A percentile compares a stretch with the other conserved stretches of the same genome.
Evolutionary conservation across 2,888 invertebrate genomes (phyloP).

Genomic region (Vesta saturnalis): DNA sequence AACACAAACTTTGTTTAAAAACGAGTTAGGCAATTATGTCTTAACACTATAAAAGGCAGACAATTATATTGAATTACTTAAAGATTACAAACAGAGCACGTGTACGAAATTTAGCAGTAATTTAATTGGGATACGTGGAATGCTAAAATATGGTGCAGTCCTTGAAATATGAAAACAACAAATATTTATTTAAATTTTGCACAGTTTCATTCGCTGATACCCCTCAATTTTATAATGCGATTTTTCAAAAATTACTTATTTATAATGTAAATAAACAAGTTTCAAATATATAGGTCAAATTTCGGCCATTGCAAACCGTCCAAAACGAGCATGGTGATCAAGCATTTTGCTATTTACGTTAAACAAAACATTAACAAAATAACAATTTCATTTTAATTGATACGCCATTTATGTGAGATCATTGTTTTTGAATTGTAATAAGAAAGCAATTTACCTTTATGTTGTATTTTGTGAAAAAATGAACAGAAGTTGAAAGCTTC

Average conservation of each 20-base stretch:
- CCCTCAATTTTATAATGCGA: background rate
- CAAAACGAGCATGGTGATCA: slow-evolving; percentile 58
- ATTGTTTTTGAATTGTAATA: slow-evolving; percentile 24
- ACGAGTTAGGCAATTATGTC: no score
- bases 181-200: background rate
- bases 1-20: background rate
- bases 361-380: slow-evolving; percentile 28
- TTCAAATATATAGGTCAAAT: slow-evolving; percentile 62
- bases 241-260: background rate
- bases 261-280: slow-evolving; percentile 44
- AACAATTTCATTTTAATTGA: slow-evolving; percentile 13
- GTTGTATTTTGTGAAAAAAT: slow-evolving; percentile 52
- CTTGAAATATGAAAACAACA: slow-evolving; percentile 20
- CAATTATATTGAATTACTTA: no score
- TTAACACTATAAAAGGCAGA: no score
- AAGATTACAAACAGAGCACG: slow-evolving; percentile 21
- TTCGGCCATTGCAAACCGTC: slow-evolving; percentile 62
- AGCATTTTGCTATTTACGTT: slow-evolving; percentile 51
- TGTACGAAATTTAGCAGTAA: slow-evolving; percentile 24
- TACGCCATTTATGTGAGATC: slow-evolving; percentile 29
- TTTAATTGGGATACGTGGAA: slow-evolving; percentile 31
- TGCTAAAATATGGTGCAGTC: slow-evolving; percentile 18
- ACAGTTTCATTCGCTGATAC: no score
- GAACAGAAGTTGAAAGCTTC: slow-evolving; percentile 45
- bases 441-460: slow-evolving; percentile 54